phyloP scores from a whole-genome alignment of 2,113 vertebrate species.

The Austrofundulus limnaeus region DNA sequence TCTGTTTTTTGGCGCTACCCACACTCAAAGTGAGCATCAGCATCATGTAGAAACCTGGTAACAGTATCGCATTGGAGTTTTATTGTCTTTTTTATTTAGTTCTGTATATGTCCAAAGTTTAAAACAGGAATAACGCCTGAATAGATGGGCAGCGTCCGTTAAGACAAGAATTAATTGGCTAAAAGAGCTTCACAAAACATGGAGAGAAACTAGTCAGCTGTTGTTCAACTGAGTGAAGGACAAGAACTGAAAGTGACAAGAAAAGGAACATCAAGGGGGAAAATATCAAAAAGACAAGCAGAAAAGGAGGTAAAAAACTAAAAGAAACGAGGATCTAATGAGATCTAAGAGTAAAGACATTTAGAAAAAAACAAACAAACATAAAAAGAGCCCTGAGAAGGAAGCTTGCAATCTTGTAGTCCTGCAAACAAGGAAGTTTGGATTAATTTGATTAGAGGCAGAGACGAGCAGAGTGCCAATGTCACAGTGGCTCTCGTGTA shows the following conservation, averaged over 20 bases:
- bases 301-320: not conserved
- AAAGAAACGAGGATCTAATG: not conserved
- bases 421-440: constrained; percentile 46
- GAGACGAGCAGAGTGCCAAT: constrained; percentile 44
- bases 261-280: not conserved
- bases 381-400: constrained; percentile 13
- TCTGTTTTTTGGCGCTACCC: constrained; percentile 44
- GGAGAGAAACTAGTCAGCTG: constrained; percentile 1
- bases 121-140: not conserved
- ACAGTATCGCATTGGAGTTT: not conserved
- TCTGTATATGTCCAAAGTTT: not conserved
- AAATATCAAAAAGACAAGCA: not conserved
- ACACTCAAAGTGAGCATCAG: constrained; percentile 32
- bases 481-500: constrained; percentile 54
- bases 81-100: not conserved
- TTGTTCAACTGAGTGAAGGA: constrained; percentile 9
- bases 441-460: constrained; percentile 64
- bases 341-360: constrained; percentile 3
- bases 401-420: constrained; percentile 14
- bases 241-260: constrained; percentile 2
- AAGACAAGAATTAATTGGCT: not conserved
- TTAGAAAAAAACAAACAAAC: not conserved
- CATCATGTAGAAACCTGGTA: constrained; percentile 23
- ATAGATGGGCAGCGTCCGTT: no score
- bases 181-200: not conserved